Evolutionary conservation across 1,140 invertebrate genomes (phyloP).

Genomic region (Cyclina sinensis): DNA sequence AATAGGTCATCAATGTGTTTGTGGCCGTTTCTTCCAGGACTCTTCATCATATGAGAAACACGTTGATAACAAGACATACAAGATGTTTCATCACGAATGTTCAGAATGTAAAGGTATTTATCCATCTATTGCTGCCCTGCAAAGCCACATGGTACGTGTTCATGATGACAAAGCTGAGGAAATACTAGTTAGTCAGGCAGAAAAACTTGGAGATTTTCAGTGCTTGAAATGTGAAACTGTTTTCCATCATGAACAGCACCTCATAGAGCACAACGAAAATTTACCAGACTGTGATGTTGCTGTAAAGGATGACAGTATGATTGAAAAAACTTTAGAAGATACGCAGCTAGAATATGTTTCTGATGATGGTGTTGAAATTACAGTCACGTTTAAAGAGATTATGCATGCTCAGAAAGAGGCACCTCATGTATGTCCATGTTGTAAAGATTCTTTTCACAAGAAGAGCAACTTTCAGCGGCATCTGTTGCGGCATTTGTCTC

Average conservation of each 20-base stretch:
- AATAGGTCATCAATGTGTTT: constrained; percentile 52
- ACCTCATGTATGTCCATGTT: constrained; percentile 35
- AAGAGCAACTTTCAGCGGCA: constrained; percentile 44
- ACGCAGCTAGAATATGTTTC: constrained; percentile 18
- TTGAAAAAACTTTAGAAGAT: not conserved
- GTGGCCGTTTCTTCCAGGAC: constrained; percentile 37
- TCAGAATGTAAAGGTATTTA: constrained; percentile 18
- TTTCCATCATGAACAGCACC: constrained; percentile 15
- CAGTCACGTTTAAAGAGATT: constrained; percentile 30
- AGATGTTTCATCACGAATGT: constrained; percentile 43
- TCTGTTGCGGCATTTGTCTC: constrained; percentile 11
- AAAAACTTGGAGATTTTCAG: constrained; percentile 1
- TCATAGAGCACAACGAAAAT: constrained; percentile 22
- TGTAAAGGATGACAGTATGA: constrained; percentile 2
- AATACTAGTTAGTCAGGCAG: not conserved
- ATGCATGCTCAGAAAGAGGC: not conserved
- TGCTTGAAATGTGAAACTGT: constrained; percentile 37
- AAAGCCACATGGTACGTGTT: not conserved
- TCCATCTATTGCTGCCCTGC: not conserved
- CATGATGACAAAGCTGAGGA: not conserved
- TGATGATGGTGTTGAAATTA: constrained; percentile 8
- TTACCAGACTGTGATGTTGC: constrained; percentile 39
- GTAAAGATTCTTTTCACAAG: not conserved
- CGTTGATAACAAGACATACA: not conserved
- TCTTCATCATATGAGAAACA: constrained; percentile 20